Evolutionary conservation across 2,888 invertebrate species (phyloP), one percentile per base, ranked within the genome.

Genomic region (Epicampocera succincta): DNA sequence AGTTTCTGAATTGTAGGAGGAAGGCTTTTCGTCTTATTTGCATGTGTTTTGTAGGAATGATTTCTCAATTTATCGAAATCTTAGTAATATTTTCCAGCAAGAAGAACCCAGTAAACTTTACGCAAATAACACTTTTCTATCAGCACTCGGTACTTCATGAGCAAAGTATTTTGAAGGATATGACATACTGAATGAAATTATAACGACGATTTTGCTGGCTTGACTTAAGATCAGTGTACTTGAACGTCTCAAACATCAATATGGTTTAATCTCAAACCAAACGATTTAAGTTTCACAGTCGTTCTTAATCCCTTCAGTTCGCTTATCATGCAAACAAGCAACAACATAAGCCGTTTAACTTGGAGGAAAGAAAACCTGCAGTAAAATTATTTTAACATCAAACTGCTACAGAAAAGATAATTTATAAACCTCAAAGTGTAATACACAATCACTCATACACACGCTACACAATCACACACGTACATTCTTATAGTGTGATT

Each of bases 121-220:
- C 3, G 9, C 33, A 33, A 33, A 3, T 9, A 33, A 33, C 33
- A 33, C 33, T 33, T 33, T 33, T 33, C 33, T 33, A 33, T 5
- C 25, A 33, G 9, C 33, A 33, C 33, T 9, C 33, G 3, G 33
- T 8, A 9, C 33, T 33, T 33, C 5, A 33, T 33, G 3, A 33
- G 1, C 33, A 33, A 33, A 33, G 9, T 6, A 33, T 33, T 33
- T 5, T 33, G 33, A 33, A 33, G 9, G 33, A 33, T 33, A 33
- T 33, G 8, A 33, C 21, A 11, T 61, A 68, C 46, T 61, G 63
- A 68, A 52, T 61, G 48, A 42, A 74, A 79, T 74, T 63, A 73
- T 61, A 79, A 68, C 73, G 68, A 50, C 2, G 68, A 40, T 66
- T 71, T 60, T 48, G 42, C 15, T 13, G 42, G 19, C 15, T 56